Evolutionary conservation across 2,797 vertebrate species (phyloP).

Genomic region (Geotrypetes seraphini): DNA sequence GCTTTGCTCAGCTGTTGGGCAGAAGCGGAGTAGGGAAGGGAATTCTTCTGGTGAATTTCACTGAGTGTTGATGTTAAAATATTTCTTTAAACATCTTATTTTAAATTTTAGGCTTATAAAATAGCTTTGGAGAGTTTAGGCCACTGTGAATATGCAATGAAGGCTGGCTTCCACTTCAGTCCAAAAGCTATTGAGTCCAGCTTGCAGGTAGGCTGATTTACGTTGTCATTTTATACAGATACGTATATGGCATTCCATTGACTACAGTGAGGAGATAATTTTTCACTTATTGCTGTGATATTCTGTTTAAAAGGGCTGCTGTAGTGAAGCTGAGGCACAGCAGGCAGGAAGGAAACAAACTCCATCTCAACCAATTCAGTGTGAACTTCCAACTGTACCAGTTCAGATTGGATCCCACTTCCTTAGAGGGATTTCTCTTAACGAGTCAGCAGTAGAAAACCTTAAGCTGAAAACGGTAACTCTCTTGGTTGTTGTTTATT

Average conservation of each 20-base stretch:
- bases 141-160: conserved; percentile 94
- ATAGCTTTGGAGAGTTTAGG: conserved; percentile 89
- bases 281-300: background rate
- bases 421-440: conserved; percentile 94
- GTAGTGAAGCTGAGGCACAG: conserved; percentile 91
- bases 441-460: conserved; percentile 90
- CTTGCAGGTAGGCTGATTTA: conserved; percentile 69
- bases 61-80: too few relatives aligned
- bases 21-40: too few relatives aligned
- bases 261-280: fast-evolving
- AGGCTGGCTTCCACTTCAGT: conserved; percentile 92
- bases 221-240: background rate
- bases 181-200: conserved; percentile 89
- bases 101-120: conserved; percentile 75
- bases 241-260: background rate
- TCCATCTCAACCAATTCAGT: conserved; percentile 89
- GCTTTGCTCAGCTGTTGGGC: too few relatives aligned
- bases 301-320: conserved; percentile 69
- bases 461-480: conserved; percentile 93
- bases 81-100: conserved; percentile 12
- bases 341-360: conserved; percentile 93
- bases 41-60: too few relatives aligned
- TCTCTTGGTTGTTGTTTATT: background rate
- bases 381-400: conserved; percentile 91
- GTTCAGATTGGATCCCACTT: conserved; percentile 93